Conservation (phyloP, 2,113 vertebrate species). For the Dicentrarchus labrax region DNA sequence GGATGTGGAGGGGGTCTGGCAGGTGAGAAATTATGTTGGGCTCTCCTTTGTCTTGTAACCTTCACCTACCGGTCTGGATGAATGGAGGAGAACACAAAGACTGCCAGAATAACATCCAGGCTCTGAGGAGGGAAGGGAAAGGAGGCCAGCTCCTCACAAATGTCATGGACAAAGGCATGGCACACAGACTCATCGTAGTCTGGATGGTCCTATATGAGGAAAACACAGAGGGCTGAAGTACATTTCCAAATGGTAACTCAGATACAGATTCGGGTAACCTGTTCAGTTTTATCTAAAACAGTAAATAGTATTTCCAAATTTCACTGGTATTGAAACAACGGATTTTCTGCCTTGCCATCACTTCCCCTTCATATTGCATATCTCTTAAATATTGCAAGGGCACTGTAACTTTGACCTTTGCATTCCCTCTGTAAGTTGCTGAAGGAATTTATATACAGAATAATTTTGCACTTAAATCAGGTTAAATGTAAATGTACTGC, state of each 20-base stretch:
- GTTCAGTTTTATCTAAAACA: background rate
- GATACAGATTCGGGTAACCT: background rate
- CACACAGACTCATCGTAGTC: conserved; percentile 87
- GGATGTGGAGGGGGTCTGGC: conserved; percentile 46
- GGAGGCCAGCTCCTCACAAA: conserved; percentile 87
- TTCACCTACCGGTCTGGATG: conserved; percentile 92
- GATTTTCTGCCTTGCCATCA: background rate
- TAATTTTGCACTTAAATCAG: background rate
- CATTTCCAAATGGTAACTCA: background rate
- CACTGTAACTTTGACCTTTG: background rate
- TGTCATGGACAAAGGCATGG: conserved; percentile 91
- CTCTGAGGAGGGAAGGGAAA: conserved; percentile 91
- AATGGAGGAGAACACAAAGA: conserved; percentile 95
- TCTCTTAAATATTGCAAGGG: background rate
- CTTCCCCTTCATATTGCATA: background rate
- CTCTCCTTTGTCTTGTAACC: conserved; percentile 77
- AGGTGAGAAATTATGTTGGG: conserved; percentile 76
- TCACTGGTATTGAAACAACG: background rate
- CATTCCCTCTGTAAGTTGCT: background rate
- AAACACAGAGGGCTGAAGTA: conserved; percentile 28
- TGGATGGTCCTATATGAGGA: conserved; percentile 84
- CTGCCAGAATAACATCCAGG: conserved; percentile 90
- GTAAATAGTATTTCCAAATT: background rate
- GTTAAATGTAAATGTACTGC: background rate
- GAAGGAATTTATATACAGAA: background rate